These are phyloP conservation scores for Silurus glanis DNA, from an alignment of 2,113 vertebrate species.

Conservation along the genomic window DNA sequence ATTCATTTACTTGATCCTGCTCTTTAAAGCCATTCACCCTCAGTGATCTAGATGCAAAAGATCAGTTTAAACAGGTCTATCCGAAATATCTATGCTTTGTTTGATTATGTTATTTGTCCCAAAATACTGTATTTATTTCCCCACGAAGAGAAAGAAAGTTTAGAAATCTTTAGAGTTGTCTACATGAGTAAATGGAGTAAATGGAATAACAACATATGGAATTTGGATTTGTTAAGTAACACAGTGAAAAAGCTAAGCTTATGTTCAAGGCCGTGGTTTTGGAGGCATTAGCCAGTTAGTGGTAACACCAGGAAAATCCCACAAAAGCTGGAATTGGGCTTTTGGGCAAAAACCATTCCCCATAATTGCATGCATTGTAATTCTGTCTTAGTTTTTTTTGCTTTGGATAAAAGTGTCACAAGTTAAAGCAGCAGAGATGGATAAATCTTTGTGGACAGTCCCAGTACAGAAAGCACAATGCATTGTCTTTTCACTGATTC, in stretches of 20 bases:
- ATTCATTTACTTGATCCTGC: neutral
- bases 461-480: neutral
- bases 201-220: neutral
- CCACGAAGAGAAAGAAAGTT: neutral
- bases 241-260: neutral
- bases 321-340: conserved; percentile 1
- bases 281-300: neutral
- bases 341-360: neutral
- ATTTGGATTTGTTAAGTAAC: conserved; percentile 14
- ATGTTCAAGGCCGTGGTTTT: conserved; percentile 4
- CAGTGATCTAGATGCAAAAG: neutral
- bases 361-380: neutral
- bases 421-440: neutral
- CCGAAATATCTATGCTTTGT: neutral
- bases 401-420: neutral
- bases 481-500: neutral
- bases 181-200: neutral
- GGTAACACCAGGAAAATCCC: conserved; percentile 12
- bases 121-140: neutral
- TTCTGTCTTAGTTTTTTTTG: neutral
- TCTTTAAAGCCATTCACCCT: neutral
- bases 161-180: neutral
- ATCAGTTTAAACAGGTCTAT: neutral
- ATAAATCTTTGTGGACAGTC: neutral
- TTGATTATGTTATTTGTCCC: neutral